Evolutionary conservation across 2,797 vertebrate genomes (phyloP).

Genomic region (Crax fasciolata): DNA sequence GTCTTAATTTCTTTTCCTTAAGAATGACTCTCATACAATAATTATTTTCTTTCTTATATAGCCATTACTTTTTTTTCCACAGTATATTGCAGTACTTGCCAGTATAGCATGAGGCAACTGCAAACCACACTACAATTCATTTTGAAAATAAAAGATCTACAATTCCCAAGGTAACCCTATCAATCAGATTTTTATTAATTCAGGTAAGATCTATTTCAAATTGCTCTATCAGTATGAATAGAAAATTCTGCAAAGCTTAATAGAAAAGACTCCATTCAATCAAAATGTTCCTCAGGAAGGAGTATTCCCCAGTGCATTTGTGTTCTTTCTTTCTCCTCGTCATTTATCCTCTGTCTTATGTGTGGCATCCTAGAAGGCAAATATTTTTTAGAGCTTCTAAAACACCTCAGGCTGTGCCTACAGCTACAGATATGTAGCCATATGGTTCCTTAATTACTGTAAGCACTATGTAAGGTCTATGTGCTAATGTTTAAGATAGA

Average conservation of each 20-base stretch:
- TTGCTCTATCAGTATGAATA: not conserved
- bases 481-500: not conserved
- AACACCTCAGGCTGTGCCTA: slow-evolving; percentile 62
- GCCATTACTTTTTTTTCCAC: not conserved
- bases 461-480: not conserved
- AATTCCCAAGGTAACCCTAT: not conserved
- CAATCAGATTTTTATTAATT: not conserved
- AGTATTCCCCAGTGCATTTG: not conserved
- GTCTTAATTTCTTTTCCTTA: not conserved
- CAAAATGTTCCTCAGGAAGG: not conserved
- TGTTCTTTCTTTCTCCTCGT: not conserved
- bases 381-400: slow-evolving; percentile 64
- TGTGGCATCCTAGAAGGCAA: slow-evolving; percentile 43
- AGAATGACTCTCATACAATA: not conserved
- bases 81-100: not conserved
- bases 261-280: not conserved
- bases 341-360: slow-evolving; percentile 9
- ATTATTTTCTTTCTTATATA: not conserved
- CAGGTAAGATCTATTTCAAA: not conserved
- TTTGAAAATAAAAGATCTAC: not conserved
- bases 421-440: slow-evolving; percentile 44
- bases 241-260: not conserved
- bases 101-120: not conserved
- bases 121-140: not conserved
- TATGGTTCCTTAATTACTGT: slow-evolving; percentile 64